phyloP scores from a whole-genome alignment of 2,888 invertebrate species.

The Plebejus melissa region DNA sequence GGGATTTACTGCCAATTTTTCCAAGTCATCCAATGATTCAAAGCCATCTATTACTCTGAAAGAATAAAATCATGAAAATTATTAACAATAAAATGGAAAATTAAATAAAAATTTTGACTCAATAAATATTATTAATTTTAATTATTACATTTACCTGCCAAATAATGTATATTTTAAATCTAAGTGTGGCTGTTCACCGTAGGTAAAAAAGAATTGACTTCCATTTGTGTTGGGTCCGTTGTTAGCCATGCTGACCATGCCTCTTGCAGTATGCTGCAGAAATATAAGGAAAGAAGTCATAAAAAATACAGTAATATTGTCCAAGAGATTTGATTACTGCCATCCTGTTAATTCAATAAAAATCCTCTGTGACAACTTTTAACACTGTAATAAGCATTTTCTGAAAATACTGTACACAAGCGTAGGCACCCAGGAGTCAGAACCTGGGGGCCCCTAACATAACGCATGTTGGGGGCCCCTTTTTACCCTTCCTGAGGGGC shows the following conservation, averaged over 20 bases:
- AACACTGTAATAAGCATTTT: too few relatives aligned
- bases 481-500: too few relatives aligned
- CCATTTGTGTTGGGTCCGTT: constrained; percentile 98
- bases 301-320: not conserved
- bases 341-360: too few relatives aligned
- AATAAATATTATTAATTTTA: constrained; percentile 34
- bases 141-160: constrained; percentile 86
- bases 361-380: too few relatives aligned
- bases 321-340: too few relatives aligned
- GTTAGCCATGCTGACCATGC: constrained; percentile 98
- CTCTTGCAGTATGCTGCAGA: constrained; percentile 83
- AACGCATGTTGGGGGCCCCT: too few relatives aligned
- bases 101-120: not conserved
- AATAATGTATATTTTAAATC: constrained; percentile 98
- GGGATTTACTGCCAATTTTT: constrained; percentile 95
- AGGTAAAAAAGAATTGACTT: constrained; percentile 98
- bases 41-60: constrained; percentile 97
- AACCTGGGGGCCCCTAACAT: too few relatives aligned
- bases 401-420: too few relatives aligned
- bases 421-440: too few relatives aligned
- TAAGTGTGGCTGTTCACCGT: constrained; percentile 95
- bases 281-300: not conserved
- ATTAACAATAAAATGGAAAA: not conserved
- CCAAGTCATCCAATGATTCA: constrained; percentile 96
- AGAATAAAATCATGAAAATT: constrained; percentile 42